Evolutionary conservation across 2,797 vertebrate species (phyloP).

Genomic region (Protosalanx chinensis): DNA sequence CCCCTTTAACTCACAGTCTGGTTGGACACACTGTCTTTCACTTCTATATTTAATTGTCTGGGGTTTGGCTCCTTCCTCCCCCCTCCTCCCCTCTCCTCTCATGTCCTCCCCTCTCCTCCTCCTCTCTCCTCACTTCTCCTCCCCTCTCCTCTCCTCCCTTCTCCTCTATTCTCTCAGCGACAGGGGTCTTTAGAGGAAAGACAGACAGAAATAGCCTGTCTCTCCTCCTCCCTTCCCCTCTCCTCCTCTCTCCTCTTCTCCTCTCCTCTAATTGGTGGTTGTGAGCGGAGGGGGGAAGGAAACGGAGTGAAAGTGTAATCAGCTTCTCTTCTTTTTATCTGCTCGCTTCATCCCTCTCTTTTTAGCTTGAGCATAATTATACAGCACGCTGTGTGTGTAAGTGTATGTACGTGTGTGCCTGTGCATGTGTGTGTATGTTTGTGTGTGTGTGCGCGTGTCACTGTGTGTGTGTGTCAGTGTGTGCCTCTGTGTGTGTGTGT

Average conservation of each 20-base stretch:
- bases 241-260: slow-evolving; percentile 33
- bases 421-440: slow-evolving; percentile 15
- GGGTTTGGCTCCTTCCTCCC: too few relatives aligned
- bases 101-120: too few relatives aligned
- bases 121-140: too few relatives aligned
- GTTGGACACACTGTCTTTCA: too few relatives aligned
- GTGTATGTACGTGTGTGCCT: slow-evolving; percentile 35
- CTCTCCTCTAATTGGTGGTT: slow-evolving; percentile 75
- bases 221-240: slow-evolving; percentile 57
- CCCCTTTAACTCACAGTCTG: too few relatives aligned
- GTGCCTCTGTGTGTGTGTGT: slow-evolving; percentile 11
- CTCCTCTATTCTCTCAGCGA: too few relatives aligned
- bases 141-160: too few relatives aligned
- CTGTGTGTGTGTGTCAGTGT: neutral
- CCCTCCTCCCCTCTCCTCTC: too few relatives aligned
- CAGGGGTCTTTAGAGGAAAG: neutral
- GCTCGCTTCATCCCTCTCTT: slow-evolving; percentile 72
- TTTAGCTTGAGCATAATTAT: slow-evolving; percentile 80
- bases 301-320: slow-evolving; percentile 80
- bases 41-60: too few relatives aligned
- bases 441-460: neutral
- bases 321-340: slow-evolving; percentile 76
- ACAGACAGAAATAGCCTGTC: neutral
- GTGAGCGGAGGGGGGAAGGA: slow-evolving; percentile 74
- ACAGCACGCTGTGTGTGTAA: slow-evolving; percentile 49